phyloP scores from a whole-genome alignment of 2,797 vertebrate species.

The Meda fulgida region DNA sequence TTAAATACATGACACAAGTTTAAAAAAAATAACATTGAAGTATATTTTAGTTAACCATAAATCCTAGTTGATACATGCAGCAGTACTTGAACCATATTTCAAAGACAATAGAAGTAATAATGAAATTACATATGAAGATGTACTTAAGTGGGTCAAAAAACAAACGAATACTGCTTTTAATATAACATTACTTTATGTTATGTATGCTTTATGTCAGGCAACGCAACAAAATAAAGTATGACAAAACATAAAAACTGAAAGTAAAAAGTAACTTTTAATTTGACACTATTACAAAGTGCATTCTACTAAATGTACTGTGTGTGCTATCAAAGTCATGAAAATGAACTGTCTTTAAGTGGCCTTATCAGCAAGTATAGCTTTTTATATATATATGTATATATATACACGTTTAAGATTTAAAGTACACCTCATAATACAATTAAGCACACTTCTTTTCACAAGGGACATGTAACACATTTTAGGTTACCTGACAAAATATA shows the following conservation, averaged over 20 bases:
- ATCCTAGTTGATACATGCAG: not conserved
- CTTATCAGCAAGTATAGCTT: not conserved
- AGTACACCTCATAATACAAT: not conserved
- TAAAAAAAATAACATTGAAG: not conserved
- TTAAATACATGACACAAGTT: not conserved
- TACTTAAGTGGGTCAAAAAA: no score
- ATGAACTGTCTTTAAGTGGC: not conserved
- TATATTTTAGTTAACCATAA: not conserved
- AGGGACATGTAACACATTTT: not conserved
- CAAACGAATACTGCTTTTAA: no score
- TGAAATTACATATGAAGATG: no score
- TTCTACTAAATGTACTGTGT: not conserved
- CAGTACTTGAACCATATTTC: not conserved
- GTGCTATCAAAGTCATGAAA: not conserved
- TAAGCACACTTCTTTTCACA: not conserved
- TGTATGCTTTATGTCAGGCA: not conserved
- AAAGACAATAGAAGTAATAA: not conserved
- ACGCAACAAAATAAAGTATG: not conserved
- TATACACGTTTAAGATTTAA: not conserved
- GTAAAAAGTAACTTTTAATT: not conserved
- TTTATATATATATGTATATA: no score
- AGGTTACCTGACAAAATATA: not conserved
- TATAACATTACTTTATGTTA: not conserved
- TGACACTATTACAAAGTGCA: not conserved
- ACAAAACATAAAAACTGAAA: not conserved